Evolutionary conservation across 92 coral and sea anemone species (phyloP).

Genomic region (Parazoanthus atlanticus): DNA sequence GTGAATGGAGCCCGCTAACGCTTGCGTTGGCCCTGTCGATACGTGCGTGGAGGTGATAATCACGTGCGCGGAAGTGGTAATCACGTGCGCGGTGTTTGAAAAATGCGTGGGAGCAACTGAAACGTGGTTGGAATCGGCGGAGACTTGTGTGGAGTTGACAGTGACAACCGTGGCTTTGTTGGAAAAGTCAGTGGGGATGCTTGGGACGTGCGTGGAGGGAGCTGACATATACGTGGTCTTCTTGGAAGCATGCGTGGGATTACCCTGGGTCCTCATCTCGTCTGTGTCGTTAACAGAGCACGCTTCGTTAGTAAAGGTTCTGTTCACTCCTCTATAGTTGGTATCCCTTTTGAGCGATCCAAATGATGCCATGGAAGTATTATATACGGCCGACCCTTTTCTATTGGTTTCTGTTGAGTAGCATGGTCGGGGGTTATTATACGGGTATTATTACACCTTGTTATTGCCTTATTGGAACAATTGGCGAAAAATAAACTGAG

Average conservation of each 20-base stretch:
- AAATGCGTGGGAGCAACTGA: not conserved
- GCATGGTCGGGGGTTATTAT: not conserved
- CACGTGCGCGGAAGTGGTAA: not conserved
- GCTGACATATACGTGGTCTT: not conserved
- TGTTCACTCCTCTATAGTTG: not conserved
- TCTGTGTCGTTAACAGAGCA: constrained; percentile 49
- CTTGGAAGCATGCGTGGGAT: not conserved
- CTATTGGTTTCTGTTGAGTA: constrained; percentile 38
- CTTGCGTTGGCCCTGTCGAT: not conserved
- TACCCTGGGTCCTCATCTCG: constrained; percentile 4
- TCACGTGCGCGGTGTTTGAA: not conserved
- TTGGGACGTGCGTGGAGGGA: not conserved
- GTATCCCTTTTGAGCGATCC: constrained; percentile 32
- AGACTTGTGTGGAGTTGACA: not conserved
- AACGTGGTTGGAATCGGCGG: not conserved
- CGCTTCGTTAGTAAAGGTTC: constrained; percentile 39
- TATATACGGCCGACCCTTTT: constrained; percentile 15
- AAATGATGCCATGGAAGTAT: constrained; percentile 34
- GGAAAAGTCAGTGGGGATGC: not conserved
- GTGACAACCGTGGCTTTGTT: not conserved
- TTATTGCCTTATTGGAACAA: too few species aligned
- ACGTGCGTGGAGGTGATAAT: not conserved
- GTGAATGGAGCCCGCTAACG: not conserved
- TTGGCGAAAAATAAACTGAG: too few species aligned
- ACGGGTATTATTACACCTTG: too few species aligned